phyloP scores from a whole-genome alignment of 2,113 vertebrate species.

The Gallinago media region DNA sequence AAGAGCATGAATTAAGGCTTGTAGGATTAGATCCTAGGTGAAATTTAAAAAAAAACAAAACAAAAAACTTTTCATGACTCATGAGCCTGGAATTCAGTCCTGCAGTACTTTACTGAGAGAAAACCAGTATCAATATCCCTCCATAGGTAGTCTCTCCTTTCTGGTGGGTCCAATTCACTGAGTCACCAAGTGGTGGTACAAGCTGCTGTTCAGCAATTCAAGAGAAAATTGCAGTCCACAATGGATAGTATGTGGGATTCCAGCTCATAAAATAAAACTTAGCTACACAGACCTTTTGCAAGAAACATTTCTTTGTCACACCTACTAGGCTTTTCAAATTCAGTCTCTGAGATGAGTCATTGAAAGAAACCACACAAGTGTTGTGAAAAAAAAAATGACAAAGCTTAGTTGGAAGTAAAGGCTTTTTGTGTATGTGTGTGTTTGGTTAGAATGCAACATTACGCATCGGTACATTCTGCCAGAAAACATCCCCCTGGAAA shows the following conservation, averaged over 20 bases:
- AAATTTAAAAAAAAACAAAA: not conserved
- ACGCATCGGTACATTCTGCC: not conserved
- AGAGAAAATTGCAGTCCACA: not conserved
- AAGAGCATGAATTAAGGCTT: not conserved
- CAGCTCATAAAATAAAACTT: not conserved
- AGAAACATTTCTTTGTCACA: slow-evolving; percentile 6
- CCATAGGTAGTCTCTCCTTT: not conserved
- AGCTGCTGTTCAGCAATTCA: not conserved
- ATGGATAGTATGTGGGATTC: not conserved
- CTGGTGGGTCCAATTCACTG: not conserved
- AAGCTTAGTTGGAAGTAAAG: slow-evolving; percentile 34
- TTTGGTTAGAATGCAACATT: slow-evolving; percentile 32
- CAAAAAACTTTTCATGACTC: not conserved
- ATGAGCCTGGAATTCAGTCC: not conserved
- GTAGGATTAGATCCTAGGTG: not conserved
- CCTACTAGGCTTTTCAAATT: slow-evolving; percentile 33
- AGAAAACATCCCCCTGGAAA: slow-evolving; percentile 61
- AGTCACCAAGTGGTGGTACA: not conserved
- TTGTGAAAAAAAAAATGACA: slow-evolving; percentile 16
- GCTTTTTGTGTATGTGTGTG: not conserved
- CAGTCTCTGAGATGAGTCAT: slow-evolving; percentile 54
- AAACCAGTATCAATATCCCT: not conserved
- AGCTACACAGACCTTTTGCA: not conserved
- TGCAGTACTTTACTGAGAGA: not conserved
- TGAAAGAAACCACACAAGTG: slow-evolving; percentile 25